Conservation (phyloP, 2,113 vertebrate species). For the Malurus alboscapulatus region DNA sequence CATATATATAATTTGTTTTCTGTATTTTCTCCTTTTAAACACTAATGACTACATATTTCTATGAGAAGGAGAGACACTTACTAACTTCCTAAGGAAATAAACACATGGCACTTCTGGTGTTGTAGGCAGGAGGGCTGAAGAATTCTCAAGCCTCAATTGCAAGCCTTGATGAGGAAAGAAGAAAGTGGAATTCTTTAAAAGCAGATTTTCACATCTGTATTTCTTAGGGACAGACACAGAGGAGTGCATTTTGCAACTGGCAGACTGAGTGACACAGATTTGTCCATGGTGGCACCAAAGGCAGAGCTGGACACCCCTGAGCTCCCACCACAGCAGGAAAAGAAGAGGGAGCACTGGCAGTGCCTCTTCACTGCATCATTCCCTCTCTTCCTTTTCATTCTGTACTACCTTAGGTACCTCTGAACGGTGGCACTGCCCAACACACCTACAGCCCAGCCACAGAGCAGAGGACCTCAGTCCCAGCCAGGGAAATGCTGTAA, state of each 20-base stretch:
- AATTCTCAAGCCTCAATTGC: not conserved
- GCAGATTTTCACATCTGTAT: not conserved
- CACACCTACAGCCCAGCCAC: not conserved
- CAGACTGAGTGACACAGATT: not conserved
- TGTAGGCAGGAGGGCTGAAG: not conserved
- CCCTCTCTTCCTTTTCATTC: not conserved
- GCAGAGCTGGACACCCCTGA: not conserved
- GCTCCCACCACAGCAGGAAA: not conserved
- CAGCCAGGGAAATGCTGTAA: not conserved
- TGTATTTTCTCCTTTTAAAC: not conserved
- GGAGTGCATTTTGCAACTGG: not conserved
- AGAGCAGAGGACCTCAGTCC: not conserved
- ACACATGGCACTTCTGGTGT: not conserved
- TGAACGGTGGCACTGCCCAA: not conserved
- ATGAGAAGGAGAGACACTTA: not conserved
- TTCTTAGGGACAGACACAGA: not conserved
- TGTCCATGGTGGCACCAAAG: not conserved
- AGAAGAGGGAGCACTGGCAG: not conserved
- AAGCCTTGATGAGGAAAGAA: not conserved
- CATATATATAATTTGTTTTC: not conserved
- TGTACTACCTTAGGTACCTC: not conserved
- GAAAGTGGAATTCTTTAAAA: not conserved
- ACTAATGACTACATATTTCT: not conserved
- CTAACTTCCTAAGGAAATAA: not conserved
- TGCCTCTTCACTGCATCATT: fast-evolving